Evolutionary conservation across 1,140 invertebrate genomes (phyloP), one percentile per base, ranked within the genome.

Genomic region (Pogonognathellus flavescens): DNA sequence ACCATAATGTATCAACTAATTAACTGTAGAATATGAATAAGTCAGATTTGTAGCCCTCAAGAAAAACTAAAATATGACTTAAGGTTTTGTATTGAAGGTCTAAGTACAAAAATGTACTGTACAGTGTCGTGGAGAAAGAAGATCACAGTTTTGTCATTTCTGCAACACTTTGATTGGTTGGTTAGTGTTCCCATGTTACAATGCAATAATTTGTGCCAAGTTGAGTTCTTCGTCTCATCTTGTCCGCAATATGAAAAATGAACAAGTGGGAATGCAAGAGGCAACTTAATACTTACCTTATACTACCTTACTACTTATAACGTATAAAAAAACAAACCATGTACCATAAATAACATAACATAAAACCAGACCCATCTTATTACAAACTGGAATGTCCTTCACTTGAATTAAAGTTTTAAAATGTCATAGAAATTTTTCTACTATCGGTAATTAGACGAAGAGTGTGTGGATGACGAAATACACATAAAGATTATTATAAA

Each of bases 191-290:
- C 50, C 18, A 81, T 76, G 70, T 76, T 76, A 80, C 59, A 84
- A 84, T 85, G 84, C 84, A 85, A 85, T 85, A 85, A 85, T 85
- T 85, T 85, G 84, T 85, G 84, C 84, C 84, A 85, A 85, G 70
- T 84, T 84, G 55, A 72, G 22, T n/a, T 20, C 49, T 55, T 83
- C 59, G 18, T 83, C 60, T 49, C 31, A 16, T 62, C 59, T 50
- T 83, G 59, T 55, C 50, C 52, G 22, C 49, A 66, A 72, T 66
- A n/a, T 18, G 10, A 60, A n/a, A 83, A 49, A 62, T 60, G 41
- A 82, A 22, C 50, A 41, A 83, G 59, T 62, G 20, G n/a, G 55
- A 83, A 41, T 83, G 82, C 55, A 80, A 53, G 50, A 3, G 80
- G 52, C 80, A 76, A 49, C 70, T 76, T 76, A 76, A 76, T 41